Base-by-base conservation (phyloP, 2,888 invertebrate genomes). In the Oxycera nigricornis region DNA sequence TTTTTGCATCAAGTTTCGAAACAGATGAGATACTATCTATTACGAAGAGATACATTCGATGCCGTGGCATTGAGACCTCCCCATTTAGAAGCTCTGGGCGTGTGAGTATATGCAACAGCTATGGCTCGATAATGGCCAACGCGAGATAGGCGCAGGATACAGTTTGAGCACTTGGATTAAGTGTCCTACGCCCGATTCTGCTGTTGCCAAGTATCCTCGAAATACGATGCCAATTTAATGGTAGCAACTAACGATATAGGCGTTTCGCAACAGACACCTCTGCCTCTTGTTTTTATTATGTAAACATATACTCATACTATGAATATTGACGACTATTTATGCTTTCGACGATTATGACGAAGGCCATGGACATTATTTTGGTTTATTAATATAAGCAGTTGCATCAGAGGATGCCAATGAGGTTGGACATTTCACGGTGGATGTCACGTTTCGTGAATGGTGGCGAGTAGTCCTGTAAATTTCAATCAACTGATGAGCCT, bases 181-280 rank as follows among this genome's bases (percentile, higher is more conserved):
- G 46, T 46, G 46, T n/a, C 17, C 3, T 46, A 17, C 17, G 17
- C 17, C 14, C 14, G 17, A 14, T 17, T 14, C 11, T 46, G 11
- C 11, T 46, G 3, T 3, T 46, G 46, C n/a, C 11, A 14, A 46
- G 17, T 14, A 17, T 46, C 11, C 3, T n/a, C 46, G 55, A 55
- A 55, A 55, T 28, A 9, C 28, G 59, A 59, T 59, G 59, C 59
- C 59, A 59, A 59, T 59, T 59, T 24, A 30, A 28, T 59, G 59
- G 30, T 24, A 28, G 24, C 59, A 59, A 59, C 28, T 30, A 30
- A 59, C 24, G 28, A 59, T 17, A 59, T 59, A 28, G 30, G 28
- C 28, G 59, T 28, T 3, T 17, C 46, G 46, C 46, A 46, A 46
- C 46, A 46, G 17, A 46, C 17, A 17, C 46, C 17, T 46, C 17